Evolutionary conservation across 2,888 invertebrate genomes (phyloP), one percentile per base, ranked within the genome.

Genomic region (Scaptodrosophila latifasciaeformis): DNA sequence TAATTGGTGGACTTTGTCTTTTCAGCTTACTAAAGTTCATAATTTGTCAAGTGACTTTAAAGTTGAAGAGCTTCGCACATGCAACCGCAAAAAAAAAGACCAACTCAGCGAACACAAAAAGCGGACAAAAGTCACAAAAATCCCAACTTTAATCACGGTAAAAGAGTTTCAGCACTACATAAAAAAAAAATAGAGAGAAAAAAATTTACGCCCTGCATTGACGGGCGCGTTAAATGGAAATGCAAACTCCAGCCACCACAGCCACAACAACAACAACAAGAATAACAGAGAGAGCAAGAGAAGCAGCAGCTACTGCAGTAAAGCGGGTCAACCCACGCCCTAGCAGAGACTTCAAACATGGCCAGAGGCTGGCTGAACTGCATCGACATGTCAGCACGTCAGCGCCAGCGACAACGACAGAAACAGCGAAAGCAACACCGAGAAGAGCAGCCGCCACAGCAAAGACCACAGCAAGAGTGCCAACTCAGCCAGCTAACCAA

Each of bases 101-200:
- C 12, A n/a, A 35, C 34, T 34, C 34, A 31, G 13, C 19, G 49
- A 49, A 37, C 9, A 37, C 27, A 37, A 12, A 46, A 37, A 18
- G 24, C 29, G 15, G 27, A 58, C 44, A 44, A 49, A 51, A 42
- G 40, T 40, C 42, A 49, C 49, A 17, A 17, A 17, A 56, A 54
- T 34, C 59, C 59, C 67, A 70, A 70, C 59, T 70, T 75, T 72
- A 72, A 74, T 74, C 75, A 72, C 64, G 60, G 59, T 61, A 66
- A 72, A 61, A 66, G 66, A 62, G 58, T 67, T 64, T 63, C 15
- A n/a, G 12, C 10, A 19, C 40, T 21, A 21, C 21, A 18, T 18
- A 27, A 21, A 15, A 37, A 37, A 37, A 4, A 12, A 10, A 12
- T 2, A 17, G 18, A 15, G 18, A 37, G 37, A 37, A 37, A 37